Evolutionary conservation across 1,140 invertebrate species (phyloP).

Genomic region (Monomorium pharaonis): DNA sequence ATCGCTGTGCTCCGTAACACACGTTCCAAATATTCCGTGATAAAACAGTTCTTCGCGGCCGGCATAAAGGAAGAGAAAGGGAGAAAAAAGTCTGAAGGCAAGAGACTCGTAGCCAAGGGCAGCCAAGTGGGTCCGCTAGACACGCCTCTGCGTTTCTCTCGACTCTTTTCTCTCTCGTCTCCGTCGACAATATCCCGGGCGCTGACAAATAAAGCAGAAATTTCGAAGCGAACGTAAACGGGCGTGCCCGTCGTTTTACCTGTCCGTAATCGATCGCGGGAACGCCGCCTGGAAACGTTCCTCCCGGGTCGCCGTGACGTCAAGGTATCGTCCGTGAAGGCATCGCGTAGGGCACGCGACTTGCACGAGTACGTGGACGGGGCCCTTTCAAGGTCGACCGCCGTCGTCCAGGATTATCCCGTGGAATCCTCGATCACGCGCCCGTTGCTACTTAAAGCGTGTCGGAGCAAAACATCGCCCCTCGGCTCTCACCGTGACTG

Average conservation of each 20-base stretch:
- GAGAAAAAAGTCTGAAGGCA: conserved; percentile 63
- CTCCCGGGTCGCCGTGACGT: conserved; percentile 43
- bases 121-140: conserved; percentile 69
- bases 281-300: neutral
- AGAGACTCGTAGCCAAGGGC: conserved; percentile 75
- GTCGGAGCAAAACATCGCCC: conserved; percentile 64
- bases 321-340: conserved; percentile 14
- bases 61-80: conserved; percentile 37
- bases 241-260: conserved; percentile 2
- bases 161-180: conserved; percentile 22
- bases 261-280: conserved; percentile 11
- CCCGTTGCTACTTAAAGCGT: conserved; percentile 53
- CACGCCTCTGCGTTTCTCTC: conserved; percentile 37
- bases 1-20: neutral
- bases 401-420: conserved; percentile 68
- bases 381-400: conserved; percentile 65
- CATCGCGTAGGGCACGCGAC: conserved; percentile 70
- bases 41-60: neutral
- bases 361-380: conserved; percentile 47
- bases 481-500: neutral
- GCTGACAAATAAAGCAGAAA: conserved; percentile 25
- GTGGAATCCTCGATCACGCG: conserved; percentile 69
- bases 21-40: neutral
- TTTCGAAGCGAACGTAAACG: conserved; percentile 22
- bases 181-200: neutral